Conservation (phyloP, 2,888 invertebrate species). For the Silvanus unidentatus region DNA sequence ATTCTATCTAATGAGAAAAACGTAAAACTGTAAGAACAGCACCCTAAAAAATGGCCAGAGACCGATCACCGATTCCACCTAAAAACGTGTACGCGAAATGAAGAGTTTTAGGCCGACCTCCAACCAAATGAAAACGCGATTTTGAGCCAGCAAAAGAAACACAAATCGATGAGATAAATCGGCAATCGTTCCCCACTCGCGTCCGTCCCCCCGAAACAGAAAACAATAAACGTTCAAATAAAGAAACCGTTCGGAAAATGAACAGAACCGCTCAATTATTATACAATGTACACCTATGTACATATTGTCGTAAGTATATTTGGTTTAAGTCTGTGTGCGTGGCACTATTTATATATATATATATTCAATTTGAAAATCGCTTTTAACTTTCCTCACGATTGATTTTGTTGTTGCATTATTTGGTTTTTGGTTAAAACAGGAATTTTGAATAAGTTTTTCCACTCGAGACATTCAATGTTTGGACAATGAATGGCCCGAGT, state of each 20-base stretch:
- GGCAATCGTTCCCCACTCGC: no score
- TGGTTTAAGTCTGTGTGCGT: constrained; percentile 37
- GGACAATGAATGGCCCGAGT: constrained; percentile 48
- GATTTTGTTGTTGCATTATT: constrained; percentile 4
- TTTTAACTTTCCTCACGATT: not conserved
- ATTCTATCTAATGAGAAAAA: not conserved
- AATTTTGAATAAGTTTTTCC: constrained; percentile 7
- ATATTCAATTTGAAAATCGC: not conserved
- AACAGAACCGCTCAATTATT: constrained; percentile 24
- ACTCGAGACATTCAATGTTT: constrained; percentile 47
- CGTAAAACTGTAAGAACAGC: constrained; percentile 1
- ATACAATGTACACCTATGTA: constrained; percentile 47
- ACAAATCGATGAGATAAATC: no score
- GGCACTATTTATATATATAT: constrained; percentile 16
- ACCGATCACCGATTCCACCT: no score
- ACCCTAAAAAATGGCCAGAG: not conserved
- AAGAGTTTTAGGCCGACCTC: no score
- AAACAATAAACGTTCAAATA: no score
- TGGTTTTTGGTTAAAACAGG: constrained; percentile 2
- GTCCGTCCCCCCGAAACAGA: no score
- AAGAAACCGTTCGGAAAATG: constrained; percentile 11
- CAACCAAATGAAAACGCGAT: no score
- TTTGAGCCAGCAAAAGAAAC: no score
- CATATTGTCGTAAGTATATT: constrained; percentile 46
- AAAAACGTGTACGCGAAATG: no score